Conservation (phyloP, 1,140 invertebrate genomes). For the Drosophila varians region DNA sequence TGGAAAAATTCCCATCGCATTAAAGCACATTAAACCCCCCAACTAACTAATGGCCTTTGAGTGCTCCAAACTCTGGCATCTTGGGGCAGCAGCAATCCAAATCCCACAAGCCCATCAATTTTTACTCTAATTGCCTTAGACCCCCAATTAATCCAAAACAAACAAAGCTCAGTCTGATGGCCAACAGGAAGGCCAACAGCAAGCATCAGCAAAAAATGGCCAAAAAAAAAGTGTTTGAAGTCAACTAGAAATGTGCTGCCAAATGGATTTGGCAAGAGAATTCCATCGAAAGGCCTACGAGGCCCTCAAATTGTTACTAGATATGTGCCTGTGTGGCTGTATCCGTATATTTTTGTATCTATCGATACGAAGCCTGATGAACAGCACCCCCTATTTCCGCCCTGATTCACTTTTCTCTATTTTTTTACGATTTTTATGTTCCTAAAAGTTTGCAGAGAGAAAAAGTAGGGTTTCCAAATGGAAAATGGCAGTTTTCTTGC, state of each 20-base stretch:
- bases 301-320: not conserved
- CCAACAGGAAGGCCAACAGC: not conserved
- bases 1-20: not conserved
- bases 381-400: constrained; percentile 14
- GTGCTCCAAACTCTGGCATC: not conserved
- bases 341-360: not conserved
- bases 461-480: not conserved
- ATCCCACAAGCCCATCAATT: constrained; percentile 27
- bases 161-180: constrained; percentile 14
- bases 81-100: constrained; percentile 3
- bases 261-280: constrained; percentile 7
- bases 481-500: not conserved
- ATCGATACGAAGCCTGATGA: not conserved
- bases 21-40: not conserved
- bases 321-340: not conserved
- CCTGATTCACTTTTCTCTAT: not conserved
- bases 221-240: constrained; percentile 18
- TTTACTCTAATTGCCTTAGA: constrained; percentile 48
- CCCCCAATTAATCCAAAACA: constrained; percentile 40
- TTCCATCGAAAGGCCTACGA: not conserved
- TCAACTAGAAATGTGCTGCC: constrained; percentile 27
- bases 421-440: not conserved
- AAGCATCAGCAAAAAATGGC: constrained; percentile 3
- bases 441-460: not conserved
- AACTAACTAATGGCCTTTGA: not conserved